Conservation (phyloP, 2,888 invertebrate species). For the Drosophila setosimentum region DNA sequence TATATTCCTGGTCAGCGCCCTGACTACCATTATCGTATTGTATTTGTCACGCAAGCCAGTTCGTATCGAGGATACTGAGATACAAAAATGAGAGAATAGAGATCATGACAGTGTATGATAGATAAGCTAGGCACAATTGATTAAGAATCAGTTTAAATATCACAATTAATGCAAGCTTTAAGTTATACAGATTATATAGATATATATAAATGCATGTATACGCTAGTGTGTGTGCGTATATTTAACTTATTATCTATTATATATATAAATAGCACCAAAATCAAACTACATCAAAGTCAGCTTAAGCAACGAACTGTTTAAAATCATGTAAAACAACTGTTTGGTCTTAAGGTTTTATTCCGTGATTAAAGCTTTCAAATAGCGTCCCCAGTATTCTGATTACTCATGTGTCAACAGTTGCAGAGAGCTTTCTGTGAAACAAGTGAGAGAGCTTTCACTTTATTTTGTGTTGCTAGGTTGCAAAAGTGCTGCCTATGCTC, state of each 20-base stretch:
- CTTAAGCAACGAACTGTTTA: conserved; percentile 50
- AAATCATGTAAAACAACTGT: conserved; percentile 11
- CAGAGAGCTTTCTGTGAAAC: conserved; percentile 28
- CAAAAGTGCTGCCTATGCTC: conserved; percentile 28
- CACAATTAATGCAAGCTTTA: conserved; percentile 58
- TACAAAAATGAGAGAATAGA: conserved; percentile 47
- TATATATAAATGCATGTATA: conserved; percentile 41
- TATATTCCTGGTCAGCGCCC: conserved; percentile 98
- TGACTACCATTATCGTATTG: conserved; percentile 97
- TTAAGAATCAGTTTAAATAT: conserved; percentile 46
- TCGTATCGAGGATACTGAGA: conserved; percentile 84
- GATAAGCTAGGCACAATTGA: conserved; percentile 51
- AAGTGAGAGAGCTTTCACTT: conserved; percentile 15
- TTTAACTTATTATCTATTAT: conserved; percentile 41
- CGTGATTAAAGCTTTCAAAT: conserved; percentile 23
- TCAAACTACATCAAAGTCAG: conserved; percentile 45
- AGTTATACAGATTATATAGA: conserved; percentile 37
- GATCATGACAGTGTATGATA: conserved; percentile 30
- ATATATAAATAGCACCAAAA: conserved; percentile 40
- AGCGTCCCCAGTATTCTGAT: conserved; percentile 19
- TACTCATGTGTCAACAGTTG: conserved; percentile 1
- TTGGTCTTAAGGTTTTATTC: conserved; percentile 27
- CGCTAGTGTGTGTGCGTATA: conserved; percentile 32
- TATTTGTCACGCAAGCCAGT: conserved; percentile 97
- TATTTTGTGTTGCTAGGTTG: conserved; percentile 38